Base-by-base conservation (phyloP, 2,888 invertebrate species). In the Eupithecia dodoneata region DNA sequence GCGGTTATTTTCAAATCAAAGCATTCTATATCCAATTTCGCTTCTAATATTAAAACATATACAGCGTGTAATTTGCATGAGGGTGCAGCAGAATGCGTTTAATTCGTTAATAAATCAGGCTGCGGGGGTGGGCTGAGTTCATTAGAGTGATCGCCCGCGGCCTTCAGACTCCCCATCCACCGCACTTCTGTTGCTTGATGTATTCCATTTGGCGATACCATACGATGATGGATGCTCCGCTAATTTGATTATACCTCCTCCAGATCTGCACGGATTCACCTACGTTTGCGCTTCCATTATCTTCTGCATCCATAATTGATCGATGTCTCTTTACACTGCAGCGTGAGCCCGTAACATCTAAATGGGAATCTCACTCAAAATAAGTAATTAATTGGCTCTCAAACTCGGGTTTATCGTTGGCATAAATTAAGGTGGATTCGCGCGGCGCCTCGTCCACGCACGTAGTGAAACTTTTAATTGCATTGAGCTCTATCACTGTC, bases 101-200 rank as follows among this genome's bases (percentile, higher is more conserved):
- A 94, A 94, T 94, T 94, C 88, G 94, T 95, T 94, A 95, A 95
- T 95, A 95, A 94, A 95, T 95, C 94, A 94, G 94, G 90, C 91
- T 90, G 90, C 84, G 87, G 90, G 93, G 94, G 92, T 90, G 92
- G 91, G 89, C 63, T 83, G 89, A 91, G 94, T 95, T 94, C 94
- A 95, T 95, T 94, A 94, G 94, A 93, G 88, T 90, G 92, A 93
- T 94, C 91, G 93, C 93, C 90, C 88, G 89, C 90, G 91, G 94
- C 91, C 92, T 93, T 93, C 93, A 93, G 91, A 93, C 91, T 91
- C 84, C 89, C 86, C 86, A 89, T 88, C 87, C 89, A 83, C 84
- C 83, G 84, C 87, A 88, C 88, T 90, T 89, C 89, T 88, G 87
- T 86, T 89, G 87, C 90, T 90, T 88, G 88, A 89, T 92, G 91